Conservation (phyloP, 2,113 vertebrate genomes). For the Hemibagrus wyckioides region DNA sequence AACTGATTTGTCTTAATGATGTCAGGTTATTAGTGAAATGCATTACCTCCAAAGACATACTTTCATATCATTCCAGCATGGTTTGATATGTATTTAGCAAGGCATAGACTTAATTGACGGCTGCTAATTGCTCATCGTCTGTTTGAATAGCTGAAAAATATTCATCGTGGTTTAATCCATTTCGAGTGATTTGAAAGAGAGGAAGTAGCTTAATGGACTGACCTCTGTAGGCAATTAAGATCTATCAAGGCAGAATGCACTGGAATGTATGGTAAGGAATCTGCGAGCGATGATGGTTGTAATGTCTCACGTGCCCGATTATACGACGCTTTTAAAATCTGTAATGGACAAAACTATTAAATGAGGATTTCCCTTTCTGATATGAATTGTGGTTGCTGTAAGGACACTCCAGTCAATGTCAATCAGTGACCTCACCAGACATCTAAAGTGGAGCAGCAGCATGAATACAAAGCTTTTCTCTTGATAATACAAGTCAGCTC, state of each 20-base stretch:
- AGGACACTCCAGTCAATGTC: neutral
- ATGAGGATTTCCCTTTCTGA: neutral
- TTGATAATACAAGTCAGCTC: constrained; percentile 2
- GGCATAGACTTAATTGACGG: constrained; percentile 46
- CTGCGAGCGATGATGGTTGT: neutral
- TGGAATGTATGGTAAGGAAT: constrained; percentile 20
- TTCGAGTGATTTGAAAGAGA: constrained; percentile 39
- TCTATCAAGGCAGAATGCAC: neutral
- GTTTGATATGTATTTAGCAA: constrained; percentile 37
- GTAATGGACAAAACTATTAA: neutral
- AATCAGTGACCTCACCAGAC: neutral
- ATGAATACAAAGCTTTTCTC: neutral
- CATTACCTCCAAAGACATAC: constrained; percentile 37
- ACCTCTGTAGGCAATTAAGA: constrained; percentile 26
- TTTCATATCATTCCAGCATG: constrained; percentile 46
- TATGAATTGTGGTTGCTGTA: neutral
- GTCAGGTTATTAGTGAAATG: constrained; percentile 35
- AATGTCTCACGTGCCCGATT: neutral
- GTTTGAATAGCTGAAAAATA: constrained; percentile 48
- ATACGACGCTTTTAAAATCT: neutral
- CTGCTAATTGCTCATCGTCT: constrained; percentile 49
- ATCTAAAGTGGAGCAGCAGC: neutral
- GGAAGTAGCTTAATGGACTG: constrained; percentile 41
- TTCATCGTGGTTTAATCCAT: constrained; percentile 43
- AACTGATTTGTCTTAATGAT: constrained; percentile 47